Percentiles rank a stretch among this genome's conserved stretches.
Conservation (phyloP, 2,888 invertebrate species). For the Ophioninae sp. region DNA sequence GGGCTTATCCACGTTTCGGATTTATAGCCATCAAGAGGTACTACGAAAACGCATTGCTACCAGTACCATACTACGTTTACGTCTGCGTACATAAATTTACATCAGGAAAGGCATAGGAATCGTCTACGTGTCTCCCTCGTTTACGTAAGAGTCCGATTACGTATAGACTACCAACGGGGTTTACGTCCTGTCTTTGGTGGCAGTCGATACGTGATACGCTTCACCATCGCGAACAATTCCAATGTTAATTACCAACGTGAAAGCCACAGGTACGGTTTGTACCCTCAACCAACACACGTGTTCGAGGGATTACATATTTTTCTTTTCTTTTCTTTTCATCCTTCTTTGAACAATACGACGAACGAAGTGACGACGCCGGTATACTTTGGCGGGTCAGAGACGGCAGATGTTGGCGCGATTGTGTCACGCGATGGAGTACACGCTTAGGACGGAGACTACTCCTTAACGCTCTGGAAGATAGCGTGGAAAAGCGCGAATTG, state of each 20-base stretch:
- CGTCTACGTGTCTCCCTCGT: constrained; percentile 15
- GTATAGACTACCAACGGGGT: not conserved
- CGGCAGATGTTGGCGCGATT: constrained; percentile 66
- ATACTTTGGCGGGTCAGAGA: constrained; percentile 71
- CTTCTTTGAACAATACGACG: constrained; percentile 69
- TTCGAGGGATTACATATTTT: constrained; percentile 69
- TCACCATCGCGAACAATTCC: constrained; percentile 73
- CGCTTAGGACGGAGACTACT: constrained; percentile 38
- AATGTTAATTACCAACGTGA: constrained; percentile 76
- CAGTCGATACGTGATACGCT: constrained; percentile 24
- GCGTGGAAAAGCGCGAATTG: constrained; percentile 52
- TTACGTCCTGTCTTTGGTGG: constrained; percentile 17
- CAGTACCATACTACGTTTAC: constrained; percentile 6
- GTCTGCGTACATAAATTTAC: constrained; percentile 2
- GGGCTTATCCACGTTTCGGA: constrained; percentile 65
- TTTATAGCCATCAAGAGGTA: constrained; percentile 61
- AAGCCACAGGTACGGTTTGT: constrained; percentile 63
- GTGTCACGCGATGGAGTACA: constrained; percentile 63
- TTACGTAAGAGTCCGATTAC: constrained; percentile 8
- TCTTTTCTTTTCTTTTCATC: constrained; percentile 69
- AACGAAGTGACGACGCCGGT: constrained; percentile 78
- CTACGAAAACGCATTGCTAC: constrained; percentile 54
- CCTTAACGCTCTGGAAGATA: constrained; percentile 27
- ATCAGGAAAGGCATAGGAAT: not conserved
- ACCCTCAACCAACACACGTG: constrained; percentile 35